These are phyloP conservation scores for Ceramica pisi DNA, from an alignment of 2,888 invertebrate genomes.

Conservation along the genomic window DNA sequence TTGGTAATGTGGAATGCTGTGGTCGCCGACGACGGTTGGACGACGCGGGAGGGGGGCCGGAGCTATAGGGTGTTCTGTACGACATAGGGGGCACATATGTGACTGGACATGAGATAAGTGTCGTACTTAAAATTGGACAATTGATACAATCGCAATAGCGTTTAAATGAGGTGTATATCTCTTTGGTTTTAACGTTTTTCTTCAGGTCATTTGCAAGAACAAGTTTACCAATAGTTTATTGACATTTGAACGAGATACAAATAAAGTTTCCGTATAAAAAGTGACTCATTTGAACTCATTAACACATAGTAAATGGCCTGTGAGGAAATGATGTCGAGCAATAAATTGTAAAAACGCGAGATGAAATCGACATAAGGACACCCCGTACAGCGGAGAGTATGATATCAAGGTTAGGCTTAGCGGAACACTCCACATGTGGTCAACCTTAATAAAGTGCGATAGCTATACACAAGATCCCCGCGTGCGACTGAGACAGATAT, in stretches of 20 bases:
- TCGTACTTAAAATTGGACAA: background rate
- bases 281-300: constrained; percentile 39
- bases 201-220: constrained; percentile 11
- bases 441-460: constrained; percentile 89
- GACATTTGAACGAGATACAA: constrained; percentile 19
- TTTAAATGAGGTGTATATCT: background rate
- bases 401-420: constrained; percentile 91
- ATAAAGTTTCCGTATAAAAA: constrained; percentile 24
- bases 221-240: constrained; percentile 36
- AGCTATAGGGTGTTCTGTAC: constrained; percentile 77
- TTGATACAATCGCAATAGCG: background rate
- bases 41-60: constrained; percentile 72
- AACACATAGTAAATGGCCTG: constrained; percentile 36
- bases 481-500: constrained; percentile 82
- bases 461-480: constrained; percentile 74
- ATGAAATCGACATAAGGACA: constrained; percentile 73
- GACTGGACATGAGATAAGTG: constrained; percentile 7
- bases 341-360: constrained; percentile 64
- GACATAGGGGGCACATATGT: constrained; percentile 46
- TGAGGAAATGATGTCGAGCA: constrained; percentile 34
- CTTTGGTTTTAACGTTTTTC: background rate
- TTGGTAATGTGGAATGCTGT: constrained; percentile 87
- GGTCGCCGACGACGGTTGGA: constrained; percentile 77
- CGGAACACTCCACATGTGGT: constrained; percentile 91
- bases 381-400: constrained; percentile 87